phyloP scores from a whole-genome alignment of 2,888 invertebrate genomes.

The Ophion ellenae region DNA sequence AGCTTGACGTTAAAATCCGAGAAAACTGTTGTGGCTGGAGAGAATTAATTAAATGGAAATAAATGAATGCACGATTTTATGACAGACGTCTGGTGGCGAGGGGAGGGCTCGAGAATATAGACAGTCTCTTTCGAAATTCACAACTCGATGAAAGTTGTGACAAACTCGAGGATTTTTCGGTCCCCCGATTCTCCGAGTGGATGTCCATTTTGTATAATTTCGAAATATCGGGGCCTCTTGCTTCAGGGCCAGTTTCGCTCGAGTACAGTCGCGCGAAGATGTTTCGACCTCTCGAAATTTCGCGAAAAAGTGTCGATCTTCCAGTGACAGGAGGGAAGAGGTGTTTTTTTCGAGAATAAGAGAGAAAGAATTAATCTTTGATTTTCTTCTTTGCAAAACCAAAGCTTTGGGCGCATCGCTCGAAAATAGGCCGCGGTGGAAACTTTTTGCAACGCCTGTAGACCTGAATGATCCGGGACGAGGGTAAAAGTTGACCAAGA shows the following conservation, averaged over 20 bases:
- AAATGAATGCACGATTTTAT: neutral
- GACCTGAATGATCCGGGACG: neutral
- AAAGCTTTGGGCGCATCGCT: neutral
- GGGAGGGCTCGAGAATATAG: slow-evolving; percentile 1
- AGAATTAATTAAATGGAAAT: slow-evolving; percentile 33
- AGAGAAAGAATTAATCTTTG: neutral
- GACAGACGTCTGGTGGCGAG: slow-evolving; percentile 4
- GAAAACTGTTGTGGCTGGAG: slow-evolving; percentile 1
- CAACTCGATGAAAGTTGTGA: slow-evolving; percentile 1
- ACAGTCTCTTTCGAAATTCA: slow-evolving; percentile 16
- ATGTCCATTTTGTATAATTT: neutral
- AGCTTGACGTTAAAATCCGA: slow-evolving; percentile 4
- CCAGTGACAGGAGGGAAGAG: neutral
- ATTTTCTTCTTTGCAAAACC: neutral
- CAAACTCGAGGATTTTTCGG: neutral
- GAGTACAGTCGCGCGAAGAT: slow-evolving; percentile 5
- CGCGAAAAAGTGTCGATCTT: neutral
- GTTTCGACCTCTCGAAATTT: too few relatives aligned
- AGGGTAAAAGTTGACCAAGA: too few relatives aligned
- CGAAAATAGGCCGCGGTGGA: neutral
- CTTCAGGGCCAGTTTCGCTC: slow-evolving; percentile 1
- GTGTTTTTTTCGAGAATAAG: neutral
- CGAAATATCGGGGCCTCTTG: slow-evolving; percentile 1
- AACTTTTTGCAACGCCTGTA: slow-evolving; percentile 1
- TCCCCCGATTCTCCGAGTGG: neutral